Conservation (phyloP, 2,113 vertebrate species). For the Acanthisitta chloris region DNA sequence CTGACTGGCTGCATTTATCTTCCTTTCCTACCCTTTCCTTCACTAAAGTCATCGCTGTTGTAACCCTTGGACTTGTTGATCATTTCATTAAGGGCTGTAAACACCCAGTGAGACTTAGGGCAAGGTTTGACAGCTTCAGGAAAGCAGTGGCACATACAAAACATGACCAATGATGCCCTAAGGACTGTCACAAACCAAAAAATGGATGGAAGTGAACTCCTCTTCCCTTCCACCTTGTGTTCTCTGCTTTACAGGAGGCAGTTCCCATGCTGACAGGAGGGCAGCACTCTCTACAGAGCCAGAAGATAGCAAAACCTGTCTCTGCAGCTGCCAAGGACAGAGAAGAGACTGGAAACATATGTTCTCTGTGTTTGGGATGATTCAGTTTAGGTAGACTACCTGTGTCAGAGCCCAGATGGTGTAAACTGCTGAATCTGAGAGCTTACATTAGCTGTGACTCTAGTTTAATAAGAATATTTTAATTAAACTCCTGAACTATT, state of each 20-base stretch:
- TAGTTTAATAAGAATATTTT: neutral
- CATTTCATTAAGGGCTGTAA: neutral
- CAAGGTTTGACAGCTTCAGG: neutral
- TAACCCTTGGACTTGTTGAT: neutral
- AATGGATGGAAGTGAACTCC: neutral
- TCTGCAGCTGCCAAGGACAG: neutral
- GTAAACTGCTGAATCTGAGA: conserved; percentile 16
- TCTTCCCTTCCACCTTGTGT: neutral
- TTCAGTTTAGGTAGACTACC: neutral
- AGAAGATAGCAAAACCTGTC: neutral
- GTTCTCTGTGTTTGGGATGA: neutral
- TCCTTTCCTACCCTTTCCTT: neutral
- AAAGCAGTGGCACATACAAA: neutral
- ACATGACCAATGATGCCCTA: neutral
- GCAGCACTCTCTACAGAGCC: neutral
- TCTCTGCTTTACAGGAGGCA: neutral
- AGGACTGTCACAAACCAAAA: neutral
- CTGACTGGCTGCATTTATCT: neutral
- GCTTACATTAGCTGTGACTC: neutral
- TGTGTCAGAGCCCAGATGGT: conserved; percentile 5
- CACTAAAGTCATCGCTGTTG: neutral
- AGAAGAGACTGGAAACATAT: neutral
- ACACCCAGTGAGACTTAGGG: neutral
- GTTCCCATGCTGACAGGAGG: neutral
- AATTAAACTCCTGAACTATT: neutral